A percentile compares a stretch with the other conserved stretches of the same genome.
Conservation (phyloP, 2,797 vertebrate genomes). For the Tragelaphus oryx region DNA sequence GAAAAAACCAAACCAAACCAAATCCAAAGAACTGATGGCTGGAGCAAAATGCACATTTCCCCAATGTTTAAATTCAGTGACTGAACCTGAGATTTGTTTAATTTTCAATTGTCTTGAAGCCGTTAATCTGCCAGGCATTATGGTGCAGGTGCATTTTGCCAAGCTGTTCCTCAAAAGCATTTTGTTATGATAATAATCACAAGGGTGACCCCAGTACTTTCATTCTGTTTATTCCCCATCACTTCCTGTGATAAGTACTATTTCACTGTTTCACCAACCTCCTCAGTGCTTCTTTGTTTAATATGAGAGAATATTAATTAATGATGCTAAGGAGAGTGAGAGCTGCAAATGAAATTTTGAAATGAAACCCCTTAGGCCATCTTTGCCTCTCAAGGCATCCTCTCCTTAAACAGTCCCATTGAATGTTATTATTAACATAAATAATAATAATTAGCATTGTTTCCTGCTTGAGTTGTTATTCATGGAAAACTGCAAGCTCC, state of each 20-base stretch:
- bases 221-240: not conserved
- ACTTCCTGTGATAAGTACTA: conserved; percentile 43
- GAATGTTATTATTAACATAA: conserved; percentile 61
- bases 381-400: not conserved
- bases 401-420: conserved; percentile 24
- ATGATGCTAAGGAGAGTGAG: not conserved
- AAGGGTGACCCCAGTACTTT: conserved; percentile 1
- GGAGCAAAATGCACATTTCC: conserved; percentile 64
- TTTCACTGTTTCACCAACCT: not conserved
- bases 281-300: conserved; percentile 36
- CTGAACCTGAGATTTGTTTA: conserved; percentile 71
- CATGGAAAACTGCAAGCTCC: not conserved
- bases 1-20: conserved; percentile 42
- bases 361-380: conserved; percentile 29
- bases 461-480: conserved; percentile 5
- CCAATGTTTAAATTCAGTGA: conserved; percentile 68
- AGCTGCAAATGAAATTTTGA: conserved; percentile 13
- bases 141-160: not conserved
- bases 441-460: conserved; percentile 25
- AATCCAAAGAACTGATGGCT: conserved; percentile 57
- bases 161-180: not conserved
- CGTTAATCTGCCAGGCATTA: conserved; percentile 59
- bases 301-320: conserved; percentile 57
- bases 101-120: conserved; percentile 69
- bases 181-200: conserved; percentile 40